Base-by-base conservation (phyloP, 1,140 invertebrate species). In the Hestina assimilis region DNA sequence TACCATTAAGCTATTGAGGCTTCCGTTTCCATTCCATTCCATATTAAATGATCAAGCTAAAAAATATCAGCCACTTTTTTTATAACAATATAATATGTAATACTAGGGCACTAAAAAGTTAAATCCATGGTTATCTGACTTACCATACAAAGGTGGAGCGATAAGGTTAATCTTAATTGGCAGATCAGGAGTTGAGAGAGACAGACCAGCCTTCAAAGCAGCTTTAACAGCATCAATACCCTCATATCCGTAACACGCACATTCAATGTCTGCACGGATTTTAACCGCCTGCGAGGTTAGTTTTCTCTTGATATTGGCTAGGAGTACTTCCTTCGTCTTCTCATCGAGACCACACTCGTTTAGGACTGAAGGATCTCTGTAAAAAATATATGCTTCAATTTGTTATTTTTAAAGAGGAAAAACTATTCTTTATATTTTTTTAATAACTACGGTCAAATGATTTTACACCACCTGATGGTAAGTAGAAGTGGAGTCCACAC, bases 151-250 rank as follows among this genome's bases (percentile, higher is more conserved):
- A 29, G 99, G 99, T 33, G 99, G 98, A 26, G 99, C 98, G 82
- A 99, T 99, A 42, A 99, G 89, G 90, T 99, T 99, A 69, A 99
- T 99, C 89, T 98, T 99, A 63, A 99, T 98, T 4, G 97, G 97
- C 89, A 99, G 93, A 63, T 97, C 95, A 72, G 96, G 94, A 4
- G 96, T 98, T 2, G 97, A 98, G 28, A 97, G 91, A 42, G 94
- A 93, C n/a, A 99, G 92, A 2, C 99, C 99, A 78, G 96, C 92
- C 84, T 93, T 95, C 2, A 99, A 89, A 0, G 99, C 97, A 54
- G 93, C 91, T 87, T 99, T 99, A 0, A 99, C 98, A 28, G 99
- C 99, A 91, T 99, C 98, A 71, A 99, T 99, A 20, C 99, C 99
- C 88, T 99, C 98, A 79, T 99, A 99, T 3, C 96, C 97, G 78